Base-by-base conservation (phyloP, 2,113 vertebrate genomes). In the Pterophyllum scalare region DNA sequence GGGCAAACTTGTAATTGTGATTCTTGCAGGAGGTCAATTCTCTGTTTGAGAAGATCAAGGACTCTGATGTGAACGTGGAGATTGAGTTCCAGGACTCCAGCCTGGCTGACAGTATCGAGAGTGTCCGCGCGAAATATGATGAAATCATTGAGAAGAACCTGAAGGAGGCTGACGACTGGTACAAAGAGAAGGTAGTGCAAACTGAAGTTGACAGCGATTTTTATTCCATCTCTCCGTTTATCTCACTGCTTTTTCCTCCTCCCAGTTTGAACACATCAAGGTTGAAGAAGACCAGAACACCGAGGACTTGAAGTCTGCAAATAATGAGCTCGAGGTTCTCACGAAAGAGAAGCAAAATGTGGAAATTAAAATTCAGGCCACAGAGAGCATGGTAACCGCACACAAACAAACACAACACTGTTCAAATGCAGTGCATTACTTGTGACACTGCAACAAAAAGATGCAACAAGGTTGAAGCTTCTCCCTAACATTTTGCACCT, bases 41-140 rank as follows among this genome's bases (percentile, higher is more conserved):
- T 11, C 92, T 97, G 35, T 65, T 89, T 5, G 88, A 94, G 22
- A 96, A 96, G 94, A 94, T 96, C 70, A 94, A 89, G 1, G 92
- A 94, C 4, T 96, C 95, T 0, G 90, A 92, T 2, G 93, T 96
- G 59, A 90, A 6, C 0, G 95, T 97, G 84, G 95, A 97, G 80
- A 92, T 96, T 24, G 94, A 96, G 0, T 93, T 95, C 0, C 83
- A 82, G 0, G 87, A 93, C 0, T 94, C 95, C 58, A 96, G 96
- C 88, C 91, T 97, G 92, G 92, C 86, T 1, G 92, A 94, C 4
- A 85, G 87, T 7, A 87, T 97, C 49, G 90, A 94, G 3, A 95
- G 93, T 49, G 95, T 96, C 86, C 95, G 96, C 0, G 58, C 2
- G 12, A 92, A 97, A 86, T 97, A 97, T 0, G 95, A 97, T 17